Evolutionary conservation across 2,797 vertebrate genomes (phyloP).

Genomic region (Clarias fuscus): DNA sequence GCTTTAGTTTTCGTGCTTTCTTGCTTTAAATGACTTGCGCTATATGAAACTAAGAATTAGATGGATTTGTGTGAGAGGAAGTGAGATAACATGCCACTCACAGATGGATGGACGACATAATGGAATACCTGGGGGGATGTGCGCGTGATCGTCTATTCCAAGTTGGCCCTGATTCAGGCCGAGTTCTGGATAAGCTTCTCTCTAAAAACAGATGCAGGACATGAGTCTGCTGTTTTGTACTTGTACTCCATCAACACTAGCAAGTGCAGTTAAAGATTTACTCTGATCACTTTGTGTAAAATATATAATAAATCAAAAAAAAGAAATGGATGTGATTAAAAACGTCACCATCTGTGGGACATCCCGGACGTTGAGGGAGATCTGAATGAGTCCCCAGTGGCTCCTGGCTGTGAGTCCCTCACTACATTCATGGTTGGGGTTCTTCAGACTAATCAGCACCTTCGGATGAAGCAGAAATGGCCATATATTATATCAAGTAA

Average conservation of each 20-base stretch:
- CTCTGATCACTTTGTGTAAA: not conserved
- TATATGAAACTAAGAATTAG: not conserved
- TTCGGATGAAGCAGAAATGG: slow-evolving; percentile 57
- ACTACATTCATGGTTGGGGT: slow-evolving; percentile 89
- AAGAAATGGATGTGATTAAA: not conserved
- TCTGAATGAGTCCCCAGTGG: slow-evolving; percentile 93
- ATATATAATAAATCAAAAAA: not conserved
- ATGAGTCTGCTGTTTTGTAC: not conserved
- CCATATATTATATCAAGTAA: not conserved
- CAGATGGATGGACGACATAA: slow-evolving; percentile 15
- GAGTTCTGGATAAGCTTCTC: slow-evolving; percentile 85
- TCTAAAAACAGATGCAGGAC: slow-evolving; percentile 68
- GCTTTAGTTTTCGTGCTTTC: not conserved
- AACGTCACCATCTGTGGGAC: slow-evolving; percentile 87
- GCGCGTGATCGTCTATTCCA: slow-evolving; percentile 91
- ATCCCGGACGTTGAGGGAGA: slow-evolving; percentile 87
- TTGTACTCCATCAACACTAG: not conserved
- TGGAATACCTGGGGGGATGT: slow-evolving; percentile 86
- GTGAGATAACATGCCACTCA: slow-evolving; percentile 2
- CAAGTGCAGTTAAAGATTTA: not conserved
- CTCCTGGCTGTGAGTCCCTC: slow-evolving; percentile 81
- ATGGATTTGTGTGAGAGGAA: not conserved
- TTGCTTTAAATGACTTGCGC: not conserved
- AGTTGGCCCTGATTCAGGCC: slow-evolving; percentile 85
- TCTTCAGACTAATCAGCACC: slow-evolving; percentile 90